phyloP scores from a whole-genome alignment of 2,888 invertebrate species.

The Drosophila kambysellisi region DNA sequence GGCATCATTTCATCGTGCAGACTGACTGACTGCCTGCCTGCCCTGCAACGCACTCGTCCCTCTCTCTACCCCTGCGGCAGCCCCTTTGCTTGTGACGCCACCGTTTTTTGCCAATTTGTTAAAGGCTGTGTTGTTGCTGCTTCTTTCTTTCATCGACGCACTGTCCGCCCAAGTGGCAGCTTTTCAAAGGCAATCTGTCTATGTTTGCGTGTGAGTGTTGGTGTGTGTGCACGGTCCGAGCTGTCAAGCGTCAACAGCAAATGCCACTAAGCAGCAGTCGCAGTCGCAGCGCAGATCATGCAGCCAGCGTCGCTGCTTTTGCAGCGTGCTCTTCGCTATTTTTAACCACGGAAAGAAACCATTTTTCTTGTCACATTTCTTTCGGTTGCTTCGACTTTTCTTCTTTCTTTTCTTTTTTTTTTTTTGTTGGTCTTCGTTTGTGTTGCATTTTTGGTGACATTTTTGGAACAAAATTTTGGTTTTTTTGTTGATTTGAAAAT shows the following conservation, averaged over 20 bases:
- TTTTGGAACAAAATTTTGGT: conserved; percentile 66
- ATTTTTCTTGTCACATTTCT: conserved; percentile 66
- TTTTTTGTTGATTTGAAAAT: conserved; percentile 24
- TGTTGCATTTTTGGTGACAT: conserved; percentile 71
- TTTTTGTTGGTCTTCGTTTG: conserved; percentile 21
- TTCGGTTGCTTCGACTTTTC: conserved; percentile 23
- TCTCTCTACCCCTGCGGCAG: not conserved
- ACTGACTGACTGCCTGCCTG: conserved; percentile 31
- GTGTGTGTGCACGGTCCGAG: conserved; percentile 30
- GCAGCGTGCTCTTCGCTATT: conserved; percentile 52
- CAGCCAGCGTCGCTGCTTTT: conserved; percentile 38
- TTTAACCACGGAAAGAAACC: conserved; percentile 74
- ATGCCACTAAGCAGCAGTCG: conserved; percentile 69
- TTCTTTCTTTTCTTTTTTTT: conserved; percentile 14
- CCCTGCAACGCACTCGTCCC: not conserved
- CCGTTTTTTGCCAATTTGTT: conserved; percentile 66
- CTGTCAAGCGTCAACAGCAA: conserved; percentile 73
- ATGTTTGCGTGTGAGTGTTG: conserved; percentile 10
- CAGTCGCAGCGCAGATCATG: conserved; percentile 20
- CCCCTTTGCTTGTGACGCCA: conserved; percentile 27
- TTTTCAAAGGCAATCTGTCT: conserved; percentile 55
- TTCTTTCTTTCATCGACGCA: conserved; percentile 35
- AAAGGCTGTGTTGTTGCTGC: conserved; percentile 37
- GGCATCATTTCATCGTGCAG: conserved; percentile 19
- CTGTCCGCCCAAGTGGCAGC: conserved; percentile 44